These are phyloP conservation scores for Oncorhynchus gorbuscha DNA, from an alignment of 2,113 vertebrate species.

Conservation along the genomic window DNA sequence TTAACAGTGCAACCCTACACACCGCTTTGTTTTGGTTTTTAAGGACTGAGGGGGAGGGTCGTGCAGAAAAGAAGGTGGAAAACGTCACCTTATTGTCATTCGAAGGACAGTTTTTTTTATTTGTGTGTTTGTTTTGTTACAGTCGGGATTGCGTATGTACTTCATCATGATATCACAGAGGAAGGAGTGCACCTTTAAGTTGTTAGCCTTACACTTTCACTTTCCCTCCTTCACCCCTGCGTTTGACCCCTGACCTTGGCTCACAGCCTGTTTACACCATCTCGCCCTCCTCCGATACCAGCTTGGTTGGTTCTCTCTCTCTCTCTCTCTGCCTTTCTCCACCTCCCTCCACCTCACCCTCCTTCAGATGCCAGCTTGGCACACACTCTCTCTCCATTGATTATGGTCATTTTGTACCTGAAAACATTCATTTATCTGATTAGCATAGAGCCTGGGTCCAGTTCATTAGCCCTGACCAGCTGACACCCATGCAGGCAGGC, in stretches of 20 bases:
- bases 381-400: conserved; percentile 51
- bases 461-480: conserved; percentile 70
- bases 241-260: conserved; percentile 56
- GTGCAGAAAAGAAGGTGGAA: no score
- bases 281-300: conserved; percentile 20
- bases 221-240: conserved; percentile 7
- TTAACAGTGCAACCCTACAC: no score
- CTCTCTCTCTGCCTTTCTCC: conserved; percentile 19
- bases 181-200: no score
- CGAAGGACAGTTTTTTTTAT: no score
- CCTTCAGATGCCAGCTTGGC: background rate
- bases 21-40: no score
- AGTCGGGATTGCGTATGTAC: no score
- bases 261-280: conserved; percentile 39
- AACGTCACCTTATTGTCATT: no score
- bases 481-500: conserved; percentile 57
- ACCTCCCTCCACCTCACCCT: conserved; percentile 29
- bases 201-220: conserved; percentile 29
- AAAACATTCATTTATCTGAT: conserved; percentile 73
- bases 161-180: no score
- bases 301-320: conserved; percentile 17
- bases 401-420: conserved; percentile 68
- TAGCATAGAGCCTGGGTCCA: conserved; percentile 65
- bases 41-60: no score
- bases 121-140: no score